Conservation (phyloP, 1,140 invertebrate species). For the Cotesia chilonis region DNA sequence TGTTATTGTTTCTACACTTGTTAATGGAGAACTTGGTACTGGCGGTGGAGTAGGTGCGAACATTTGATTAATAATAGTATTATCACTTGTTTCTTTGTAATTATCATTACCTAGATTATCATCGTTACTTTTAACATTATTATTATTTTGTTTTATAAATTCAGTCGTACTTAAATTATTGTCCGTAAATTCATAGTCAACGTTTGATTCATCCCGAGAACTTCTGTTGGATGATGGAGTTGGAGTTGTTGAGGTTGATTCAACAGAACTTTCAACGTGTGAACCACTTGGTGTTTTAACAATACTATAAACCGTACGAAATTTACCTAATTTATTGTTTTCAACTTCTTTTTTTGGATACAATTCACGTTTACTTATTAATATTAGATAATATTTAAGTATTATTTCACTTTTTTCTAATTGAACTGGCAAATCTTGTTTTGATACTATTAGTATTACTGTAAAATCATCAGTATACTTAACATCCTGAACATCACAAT, state of each 20-base stretch:
- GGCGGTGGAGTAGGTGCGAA: conserved; percentile 59
- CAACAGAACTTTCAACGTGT: conserved; percentile 50
- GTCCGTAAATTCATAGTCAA: conserved; percentile 42
- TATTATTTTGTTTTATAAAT: conserved; percentile 30
- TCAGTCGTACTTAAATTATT: conserved; percentile 31
- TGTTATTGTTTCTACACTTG: conserved; percentile 45
- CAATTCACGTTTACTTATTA: conserved; percentile 75
- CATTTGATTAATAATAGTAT: conserved; percentile 32
- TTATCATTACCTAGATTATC: conserved; percentile 29
- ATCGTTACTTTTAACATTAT: conserved; percentile 30
- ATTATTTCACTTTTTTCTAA: conserved; percentile 65
- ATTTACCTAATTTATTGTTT: conserved; percentile 71
- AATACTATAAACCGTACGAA: conserved; percentile 69
- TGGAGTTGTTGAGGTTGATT: conserved; percentile 50
- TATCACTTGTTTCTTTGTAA: too few relatives aligned
- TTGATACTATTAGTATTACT: conserved; percentile 74
- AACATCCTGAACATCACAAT: conserved; percentile 71
- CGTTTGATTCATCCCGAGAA: conserved; percentile 43
- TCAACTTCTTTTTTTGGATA: conserved; percentile 77
- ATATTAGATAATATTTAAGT: conserved; percentile 78
- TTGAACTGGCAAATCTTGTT: conserved; percentile 64
- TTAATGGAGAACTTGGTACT: conserved; percentile 57
- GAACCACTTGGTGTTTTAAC: conserved; percentile 52
- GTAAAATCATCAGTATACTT: conserved; percentile 77
- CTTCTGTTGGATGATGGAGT: conserved; percentile 40